Base-by-base conservation (phyloP, 2,113 vertebrate species). In the Dolichotis patagonum region DNA sequence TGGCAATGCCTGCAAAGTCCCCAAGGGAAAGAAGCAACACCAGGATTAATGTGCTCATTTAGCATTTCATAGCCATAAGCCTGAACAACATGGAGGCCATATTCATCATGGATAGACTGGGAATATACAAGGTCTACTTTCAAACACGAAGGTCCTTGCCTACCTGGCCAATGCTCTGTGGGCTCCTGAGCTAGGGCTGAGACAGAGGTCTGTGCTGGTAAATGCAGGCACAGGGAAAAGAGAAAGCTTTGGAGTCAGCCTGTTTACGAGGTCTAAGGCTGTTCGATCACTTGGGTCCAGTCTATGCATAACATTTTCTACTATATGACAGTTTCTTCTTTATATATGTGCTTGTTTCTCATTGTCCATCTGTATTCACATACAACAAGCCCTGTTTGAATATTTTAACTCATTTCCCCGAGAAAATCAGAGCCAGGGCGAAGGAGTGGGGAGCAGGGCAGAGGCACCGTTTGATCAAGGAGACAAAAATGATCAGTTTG, bases 11-110 rank as follows among this genome's bases (percentile, higher is more conserved):
- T 82, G 38, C 49, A 90, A 94, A 69, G 46, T 77, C 86, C 63
- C 92, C 35, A 98, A 65, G 77, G 94, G 80, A 97, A 97, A 71
- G 77, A 52, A 97, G 97, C 41, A 96, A 63, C 19, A 75, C 0
- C 88, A 58, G 97, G 93, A 78, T 43, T 96, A 90, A 97, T 96
- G 91, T 38, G 73, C 94, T 95, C 97, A 96, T 92, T 86, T 96
- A 78, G 97, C 97, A 98, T n/a, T 88, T 96, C 3, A 46, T 17
- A 98, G 95, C 82, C 88, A 85, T 60, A 90, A 97, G 75, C 69
- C 11, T 52, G 46, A 97, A 60, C 35, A 86, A 60, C 26, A 12
- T 52, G 62, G 97, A 96, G 71, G 95, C 32, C 88, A 96, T 71
- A 88, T 94, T 98, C 94, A 97, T 97, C 93, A 97, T 0, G 32